Evolutionary conservation across 2,888 invertebrate species (phyloP).

Genomic region (Brassicogethes aeneus): DNA sequence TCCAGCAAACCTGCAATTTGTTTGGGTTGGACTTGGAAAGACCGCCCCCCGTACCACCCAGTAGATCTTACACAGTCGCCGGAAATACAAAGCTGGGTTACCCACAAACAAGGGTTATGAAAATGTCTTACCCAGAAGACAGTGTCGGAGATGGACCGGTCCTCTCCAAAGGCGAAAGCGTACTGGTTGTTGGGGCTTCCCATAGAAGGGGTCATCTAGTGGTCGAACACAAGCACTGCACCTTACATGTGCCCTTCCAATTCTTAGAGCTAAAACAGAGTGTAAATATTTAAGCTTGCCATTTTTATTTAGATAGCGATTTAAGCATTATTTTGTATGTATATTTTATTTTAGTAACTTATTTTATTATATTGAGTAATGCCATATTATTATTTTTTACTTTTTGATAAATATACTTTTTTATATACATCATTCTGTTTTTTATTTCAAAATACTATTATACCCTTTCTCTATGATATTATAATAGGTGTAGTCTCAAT

Average conservation of each 20-base stretch:
- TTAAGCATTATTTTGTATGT: background rate
- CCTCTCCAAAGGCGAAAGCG: slow-evolving; percentile 74
- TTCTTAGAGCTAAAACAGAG: slow-evolving; percentile 63
- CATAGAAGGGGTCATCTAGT: slow-evolving; percentile 77
- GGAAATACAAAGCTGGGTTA: slow-evolving; percentile 87
- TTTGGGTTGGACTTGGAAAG: slow-evolving; percentile 86
- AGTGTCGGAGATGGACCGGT: slow-evolving; percentile 45
- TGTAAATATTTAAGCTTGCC: slow-evolving; percentile 36
- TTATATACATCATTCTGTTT: no score
- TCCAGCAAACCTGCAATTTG: slow-evolving; percentile 82
- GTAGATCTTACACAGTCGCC: slow-evolving; percentile 81
- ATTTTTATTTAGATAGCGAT: slow-evolving; percentile 3
- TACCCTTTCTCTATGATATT: no score
- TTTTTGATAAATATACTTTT: background rate
- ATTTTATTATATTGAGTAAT: background rate
- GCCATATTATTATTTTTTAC: slow-evolving; percentile 1
- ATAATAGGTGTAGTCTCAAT: no score
- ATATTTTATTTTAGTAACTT: background rate
- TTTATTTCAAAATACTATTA: no score
- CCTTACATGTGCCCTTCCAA: slow-evolving; percentile 73
- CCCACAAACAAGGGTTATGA: slow-evolving; percentile 87
- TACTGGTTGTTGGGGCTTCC: slow-evolving; percentile 82
- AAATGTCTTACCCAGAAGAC: slow-evolving; percentile 69
- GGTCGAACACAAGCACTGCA: slow-evolving; percentile 66
- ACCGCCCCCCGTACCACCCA: slow-evolving; percentile 86